Percentiles rank a stretch among this genome's conserved stretches.
Conservation (phyloP, 2,797 vertebrate species). For the Emys orbicularis region DNA sequence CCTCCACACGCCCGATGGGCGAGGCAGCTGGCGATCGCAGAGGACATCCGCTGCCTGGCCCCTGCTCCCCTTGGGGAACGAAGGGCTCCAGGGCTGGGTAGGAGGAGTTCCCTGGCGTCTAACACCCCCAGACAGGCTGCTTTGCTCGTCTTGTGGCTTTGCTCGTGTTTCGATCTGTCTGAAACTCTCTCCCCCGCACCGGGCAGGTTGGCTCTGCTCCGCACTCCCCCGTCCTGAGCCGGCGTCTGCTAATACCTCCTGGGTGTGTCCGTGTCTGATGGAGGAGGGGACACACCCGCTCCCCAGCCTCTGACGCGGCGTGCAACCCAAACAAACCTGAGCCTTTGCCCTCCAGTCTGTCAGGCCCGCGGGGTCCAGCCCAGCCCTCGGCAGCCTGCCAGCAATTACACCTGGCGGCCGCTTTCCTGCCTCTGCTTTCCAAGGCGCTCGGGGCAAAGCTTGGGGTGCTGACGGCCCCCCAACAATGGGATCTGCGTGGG, state of each 20-base stretch:
- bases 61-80: too few species aligned
- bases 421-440: neutral
- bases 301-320: too few species aligned
- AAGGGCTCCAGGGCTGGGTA: neutral
- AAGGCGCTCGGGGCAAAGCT: rapidly evolving
- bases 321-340: too few species aligned
- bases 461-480: too few species aligned
- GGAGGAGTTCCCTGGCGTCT: neutral
- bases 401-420: neutral
- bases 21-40: too few species aligned
- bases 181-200: rapidly evolving
- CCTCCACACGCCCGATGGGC: too few species aligned
- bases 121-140: rapidly evolving
- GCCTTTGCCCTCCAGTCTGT: rapidly evolving
- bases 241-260: too few species aligned
- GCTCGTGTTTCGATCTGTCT: neutral
- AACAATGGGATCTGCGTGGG: too few species aligned
- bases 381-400: neutral
- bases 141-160: rapidly evolving
- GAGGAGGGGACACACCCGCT: too few species aligned
- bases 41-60: too few species aligned
- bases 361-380: neutral
- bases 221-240: too few species aligned
- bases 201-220: neutral
- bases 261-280: too few species aligned